phyloP scores from a whole-genome alignment of 1,140 invertebrate genomes.

The Onthophagus taurus region DNA sequence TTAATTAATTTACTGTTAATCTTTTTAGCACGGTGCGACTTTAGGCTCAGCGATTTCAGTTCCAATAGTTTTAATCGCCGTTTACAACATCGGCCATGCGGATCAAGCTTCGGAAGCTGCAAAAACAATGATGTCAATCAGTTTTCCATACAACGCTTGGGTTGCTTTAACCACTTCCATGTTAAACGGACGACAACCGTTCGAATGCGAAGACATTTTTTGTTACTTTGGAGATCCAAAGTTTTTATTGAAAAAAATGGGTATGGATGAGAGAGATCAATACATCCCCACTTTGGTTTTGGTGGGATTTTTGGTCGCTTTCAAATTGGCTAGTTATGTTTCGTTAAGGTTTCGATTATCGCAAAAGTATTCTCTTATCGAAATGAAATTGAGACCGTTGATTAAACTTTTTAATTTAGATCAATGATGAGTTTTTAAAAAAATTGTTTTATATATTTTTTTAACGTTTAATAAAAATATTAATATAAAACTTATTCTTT shows the following conservation, averaged over 20 bases:
- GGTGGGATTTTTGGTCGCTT: slow-evolving; percentile 19
- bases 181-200: slow-evolving; percentile 38
- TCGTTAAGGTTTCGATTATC: slow-evolving; percentile 23
- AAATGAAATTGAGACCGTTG: no score
- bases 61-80: neutral
- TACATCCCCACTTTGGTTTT: slow-evolving; percentile 17
- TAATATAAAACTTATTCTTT: no score
- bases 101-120: slow-evolving; percentile 40
- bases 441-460: no score
- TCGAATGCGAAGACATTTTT: slow-evolving; percentile 43
- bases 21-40: neutral
- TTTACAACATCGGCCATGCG: slow-evolving; percentile 39
- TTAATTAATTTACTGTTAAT: neutral
- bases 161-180: slow-evolving; percentile 44
- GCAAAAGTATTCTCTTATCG: no score
- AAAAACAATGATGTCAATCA: slow-evolving; percentile 45
- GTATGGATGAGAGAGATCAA: slow-evolving; percentile 18
- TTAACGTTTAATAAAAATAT: no score
- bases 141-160: slow-evolving; percentile 47
- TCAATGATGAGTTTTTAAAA: no score
- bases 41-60: neutral
- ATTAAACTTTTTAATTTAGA: no score
- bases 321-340: slow-evolving; percentile 22
- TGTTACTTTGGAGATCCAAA: slow-evolving; percentile 40
- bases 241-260: slow-evolving; percentile 23